Base-by-base conservation (phyloP, 2,113 vertebrate genomes). In the Astatotilapia flaviijosephi region DNA sequence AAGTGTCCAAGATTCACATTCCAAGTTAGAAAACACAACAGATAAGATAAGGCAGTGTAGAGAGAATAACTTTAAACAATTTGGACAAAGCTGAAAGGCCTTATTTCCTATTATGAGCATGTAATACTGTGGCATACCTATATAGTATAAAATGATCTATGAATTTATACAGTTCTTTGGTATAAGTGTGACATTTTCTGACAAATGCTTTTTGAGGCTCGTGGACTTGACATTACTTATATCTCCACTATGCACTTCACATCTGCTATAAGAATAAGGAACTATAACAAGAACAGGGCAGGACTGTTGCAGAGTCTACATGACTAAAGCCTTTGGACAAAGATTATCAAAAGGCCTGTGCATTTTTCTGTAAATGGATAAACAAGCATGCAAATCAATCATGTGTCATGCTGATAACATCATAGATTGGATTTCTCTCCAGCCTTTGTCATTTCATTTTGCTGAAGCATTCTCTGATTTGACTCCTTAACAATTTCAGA, bases 361-460 rank as follows among this genome's bases (percentile, higher is more conserved):
- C 80, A 51, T 79, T 75, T 93, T 92, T 68, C 90, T 86, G 58
- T 79, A 90, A 88, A 89, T 60, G 54, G 51, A 88, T 73, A 80
- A 93, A 81, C 84, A 85, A 77, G 60, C 81, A 75, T 85, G 73
- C 79, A 89, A 83, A 92, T 89, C 85, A 90, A 79, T 84, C 88
- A 92, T 85, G 80, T 87, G 83, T 91, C 89, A 84, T 12, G 23
- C 82, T 58, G 84, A 85, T 86, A 88, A 89, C 62, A 51, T 84
- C 73, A 40, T 79, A 75, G 82, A 87, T 83, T 62, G 37, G 68
- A 89, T 84, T 84, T 49, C 28, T 83, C 17, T 45, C 10, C 65
- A 19, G 47, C 51, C 53, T 82, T 83, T 60, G 62, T 88, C 54
- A 85, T 90, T 87, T 82, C 7, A 90, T 82, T 89, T 51, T 5